Percentiles rank a stretch among this genome's conserved stretches.
Conservation (phyloP, 2,888 invertebrate genomes). For the Drosophila helvetica region DNA sequence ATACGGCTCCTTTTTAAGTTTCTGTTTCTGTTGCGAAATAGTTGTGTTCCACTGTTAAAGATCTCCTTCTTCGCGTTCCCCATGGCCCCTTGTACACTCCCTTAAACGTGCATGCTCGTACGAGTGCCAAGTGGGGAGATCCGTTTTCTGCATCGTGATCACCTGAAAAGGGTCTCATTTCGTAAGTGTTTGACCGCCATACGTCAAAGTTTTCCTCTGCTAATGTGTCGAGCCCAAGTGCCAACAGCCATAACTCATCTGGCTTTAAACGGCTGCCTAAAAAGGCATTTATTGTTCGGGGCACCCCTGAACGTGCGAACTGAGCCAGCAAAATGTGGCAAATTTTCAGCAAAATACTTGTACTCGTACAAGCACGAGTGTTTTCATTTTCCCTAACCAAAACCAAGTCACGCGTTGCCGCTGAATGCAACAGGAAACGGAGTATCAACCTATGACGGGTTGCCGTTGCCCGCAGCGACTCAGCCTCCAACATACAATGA, state of each 20-base stretch:
- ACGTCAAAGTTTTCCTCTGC: slow-evolving; percentile 66
- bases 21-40: too few relatives aligned
- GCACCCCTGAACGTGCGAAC: slow-evolving; percentile 66
- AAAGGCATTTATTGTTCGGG: slow-evolving; percentile 70
- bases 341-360: slow-evolving; percentile 55
- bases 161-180: slow-evolving; percentile 62
- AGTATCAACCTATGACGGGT: slow-evolving; percentile 51
- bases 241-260: slow-evolving; percentile 76
- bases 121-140: slow-evolving; percentile 12
- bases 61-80: background rate
- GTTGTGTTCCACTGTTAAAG: background rate
- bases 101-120: background rate
- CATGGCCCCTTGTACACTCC: background rate
- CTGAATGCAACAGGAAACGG: slow-evolving; percentile 48
- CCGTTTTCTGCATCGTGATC: slow-evolving; percentile 47
- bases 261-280: slow-evolving; percentile 69
- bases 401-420: slow-evolving; percentile 68
- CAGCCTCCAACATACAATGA: slow-evolving; percentile 55
- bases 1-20: too few relatives aligned
- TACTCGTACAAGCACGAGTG: slow-evolving; percentile 21
- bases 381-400: slow-evolving; percentile 43
- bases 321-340: slow-evolving; percentile 57
- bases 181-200: slow-evolving; percentile 49
- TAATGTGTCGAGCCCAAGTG: slow-evolving; percentile 75
- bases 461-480: slow-evolving; percentile 47